Evolutionary conservation across 2,113 vertebrate genomes (phyloP).

Genomic region (Cyprinodon variegatus): DNA sequence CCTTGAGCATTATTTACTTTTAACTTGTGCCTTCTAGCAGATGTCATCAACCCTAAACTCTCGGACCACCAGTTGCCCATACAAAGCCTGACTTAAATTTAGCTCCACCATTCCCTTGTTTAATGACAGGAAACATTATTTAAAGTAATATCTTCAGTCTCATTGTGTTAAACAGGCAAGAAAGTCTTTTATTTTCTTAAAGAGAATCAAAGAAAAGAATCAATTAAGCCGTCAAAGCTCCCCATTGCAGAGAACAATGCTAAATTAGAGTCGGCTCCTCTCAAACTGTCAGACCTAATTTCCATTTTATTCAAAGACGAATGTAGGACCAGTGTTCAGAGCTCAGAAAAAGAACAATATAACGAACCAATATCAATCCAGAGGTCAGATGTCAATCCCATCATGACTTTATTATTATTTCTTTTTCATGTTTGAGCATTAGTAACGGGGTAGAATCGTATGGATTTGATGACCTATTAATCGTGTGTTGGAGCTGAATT

Average conservation of each 20-base stretch:
- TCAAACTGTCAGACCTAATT: constrained; percentile 28
- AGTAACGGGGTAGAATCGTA: constrained; percentile 22
- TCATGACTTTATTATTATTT: constrained; percentile 46
- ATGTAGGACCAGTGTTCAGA: neutral
- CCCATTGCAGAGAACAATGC: constrained; percentile 47
- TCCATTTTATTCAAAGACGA: constrained; percentile 15
- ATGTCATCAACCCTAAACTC: neutral
- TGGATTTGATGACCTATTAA: constrained; percentile 59
- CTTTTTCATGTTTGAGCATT: constrained; percentile 34
- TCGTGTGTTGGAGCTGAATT: constrained; percentile 32
- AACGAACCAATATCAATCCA: constrained; percentile 14
- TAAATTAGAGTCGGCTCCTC: constrained; percentile 41
- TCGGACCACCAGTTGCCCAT: neutral
- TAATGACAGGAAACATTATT: neutral
- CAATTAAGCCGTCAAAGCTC: constrained; percentile 41
- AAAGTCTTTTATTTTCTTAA: constrained; percentile 4
- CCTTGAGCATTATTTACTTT: neutral
- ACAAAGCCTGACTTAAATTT: no score
- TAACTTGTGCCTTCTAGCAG: no score
- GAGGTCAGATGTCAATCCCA: constrained; percentile 36
- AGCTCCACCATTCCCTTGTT: neutral
- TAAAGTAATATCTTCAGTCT: constrained; percentile 16
- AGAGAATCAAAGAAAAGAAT: constrained; percentile 33
- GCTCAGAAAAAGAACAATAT: constrained; percentile 4
- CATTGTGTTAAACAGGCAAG: neutral